Percentiles rank a stretch among this genome's conserved stretches.
These are phyloP conservation scores for Anabas testudineus DNA, from an alignment of 2,797 vertebrate species.

Conservation along the genomic window DNA sequence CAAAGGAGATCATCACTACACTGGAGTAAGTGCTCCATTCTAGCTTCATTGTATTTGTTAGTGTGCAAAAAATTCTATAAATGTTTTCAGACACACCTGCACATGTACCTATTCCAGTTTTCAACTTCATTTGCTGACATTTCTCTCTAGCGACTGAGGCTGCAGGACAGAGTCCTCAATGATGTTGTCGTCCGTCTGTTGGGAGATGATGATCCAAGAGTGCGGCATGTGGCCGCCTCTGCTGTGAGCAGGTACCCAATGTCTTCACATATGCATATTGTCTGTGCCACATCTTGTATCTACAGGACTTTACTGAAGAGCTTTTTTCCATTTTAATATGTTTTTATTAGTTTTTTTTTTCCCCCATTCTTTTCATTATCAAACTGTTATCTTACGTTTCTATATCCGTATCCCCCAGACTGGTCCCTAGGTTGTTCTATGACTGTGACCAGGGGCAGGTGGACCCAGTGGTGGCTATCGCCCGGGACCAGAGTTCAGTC, in stretches of 20 bases:
- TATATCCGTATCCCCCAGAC: conserved; percentile 72
- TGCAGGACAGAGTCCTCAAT: conserved; percentile 92
- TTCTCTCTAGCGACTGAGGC: conserved; percentile 85
- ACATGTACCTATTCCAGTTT: not conserved
- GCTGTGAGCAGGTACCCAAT: conserved; percentile 87
- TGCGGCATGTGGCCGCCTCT: conserved; percentile 91
- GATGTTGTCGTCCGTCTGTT: conserved; percentile 90
- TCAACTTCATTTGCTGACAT: not conserved
- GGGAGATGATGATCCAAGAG: conserved; percentile 96
- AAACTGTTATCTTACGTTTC: not conserved
- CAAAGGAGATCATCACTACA: conserved; percentile 94
- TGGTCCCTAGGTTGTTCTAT: conserved; percentile 94
- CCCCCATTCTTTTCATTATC: too few relatives aligned
- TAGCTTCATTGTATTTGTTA: not conserved
- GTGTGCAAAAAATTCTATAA: not conserved
- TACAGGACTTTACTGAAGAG: not conserved
- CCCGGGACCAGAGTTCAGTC: conserved; percentile 94
- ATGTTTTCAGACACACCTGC: not conserved
- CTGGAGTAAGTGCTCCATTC: conserved; percentile 85
- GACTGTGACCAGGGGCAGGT: conserved; percentile 95
- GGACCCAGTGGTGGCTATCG: conserved; percentile 95
- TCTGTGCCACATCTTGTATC: not conserved
- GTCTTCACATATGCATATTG: rapidly evolving
- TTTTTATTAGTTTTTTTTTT: not conserved
- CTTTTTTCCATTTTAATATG: not conserved